Evolutionary conservation across 2,113 vertebrate genomes (phyloP).

Genomic region (Alligator sinensis): DNA sequence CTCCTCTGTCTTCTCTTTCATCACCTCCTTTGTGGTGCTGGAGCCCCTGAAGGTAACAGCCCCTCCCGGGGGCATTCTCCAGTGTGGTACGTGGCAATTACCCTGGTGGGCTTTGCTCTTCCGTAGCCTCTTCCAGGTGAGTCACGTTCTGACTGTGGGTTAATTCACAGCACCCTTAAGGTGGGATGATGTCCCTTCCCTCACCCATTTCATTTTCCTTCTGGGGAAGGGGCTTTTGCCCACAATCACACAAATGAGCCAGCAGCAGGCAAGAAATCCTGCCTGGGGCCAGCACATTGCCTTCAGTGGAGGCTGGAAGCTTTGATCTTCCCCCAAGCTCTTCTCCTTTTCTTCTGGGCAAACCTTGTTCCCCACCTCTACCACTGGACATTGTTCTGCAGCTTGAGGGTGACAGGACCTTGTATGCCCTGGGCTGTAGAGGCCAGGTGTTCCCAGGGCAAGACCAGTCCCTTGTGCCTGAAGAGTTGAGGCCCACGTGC

Average conservation of each 20-base stretch:
- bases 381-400: neutral
- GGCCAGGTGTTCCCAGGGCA: neutral
- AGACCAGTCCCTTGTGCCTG: neutral
- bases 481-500: neutral
- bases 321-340: neutral
- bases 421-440: neutral
- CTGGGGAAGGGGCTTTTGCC: neutral
- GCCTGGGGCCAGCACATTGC: neutral
- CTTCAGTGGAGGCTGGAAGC: neutral
- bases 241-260: neutral
- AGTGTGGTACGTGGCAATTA: neutral
- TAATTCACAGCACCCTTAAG: neutral
- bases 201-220: no score
- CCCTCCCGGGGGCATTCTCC: neutral
- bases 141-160: neutral
- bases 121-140: neutral
- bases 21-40: constrained; percentile 80
- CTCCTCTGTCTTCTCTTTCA: constrained; percentile 75
- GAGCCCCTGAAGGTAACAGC: constrained; percentile 80
- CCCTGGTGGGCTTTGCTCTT: neutral
- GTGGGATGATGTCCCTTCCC: neutral
- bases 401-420: neutral
- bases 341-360: neutral
- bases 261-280: neutral
- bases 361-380: neutral